Base-by-base conservation (phyloP, 1,140 invertebrate species). In the Meteorus sp. region DNA sequence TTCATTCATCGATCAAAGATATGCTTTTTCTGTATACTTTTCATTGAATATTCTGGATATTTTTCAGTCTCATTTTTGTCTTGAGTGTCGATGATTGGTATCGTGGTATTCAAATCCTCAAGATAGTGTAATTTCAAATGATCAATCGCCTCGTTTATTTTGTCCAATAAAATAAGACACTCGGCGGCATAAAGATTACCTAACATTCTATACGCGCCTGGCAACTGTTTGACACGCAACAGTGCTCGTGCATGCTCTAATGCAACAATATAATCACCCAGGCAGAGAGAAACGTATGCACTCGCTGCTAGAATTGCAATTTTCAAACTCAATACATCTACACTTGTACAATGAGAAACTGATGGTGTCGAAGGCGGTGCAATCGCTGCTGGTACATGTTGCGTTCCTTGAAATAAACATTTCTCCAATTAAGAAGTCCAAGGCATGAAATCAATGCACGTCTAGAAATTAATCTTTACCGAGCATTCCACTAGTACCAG, bases 161-260 rank as follows among this genome's bases (percentile, higher is more conserved):
- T 86, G 69, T 95, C 90, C 69, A 94, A 77, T 52, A 89, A 85
- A 62, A 97, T 87, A n/a, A 93, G 77, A 37, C 93, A 89, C 77
- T 98, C 94, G 0, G 92, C 93, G 15, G 90, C 88, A 76, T 97
- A 97, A 61, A 97, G 85, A 75, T 94, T 89, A 0, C 87, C 92
- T 59, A 96, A 80, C 59, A 94, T 86, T 75, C 82, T 87, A 66
- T 90, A 87, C 33, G 84, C 83, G 9, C 83, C 85, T 13, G 87
- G 88, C 35, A 88, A 66, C 64, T 83, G 83, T 43, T 86, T 82
- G 65, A 90, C 86, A 51, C 72, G 81, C 17, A 92, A 71, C 11
- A 94, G 73, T 23, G 84, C 80, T 71, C 88, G 86, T 6, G 93
- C 85, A 81, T 91, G 87, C 60, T 89, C 85, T 11, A 94, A 79